Conservation (phyloP, 2,888 invertebrate species). For the Achlya flavicornis region DNA sequence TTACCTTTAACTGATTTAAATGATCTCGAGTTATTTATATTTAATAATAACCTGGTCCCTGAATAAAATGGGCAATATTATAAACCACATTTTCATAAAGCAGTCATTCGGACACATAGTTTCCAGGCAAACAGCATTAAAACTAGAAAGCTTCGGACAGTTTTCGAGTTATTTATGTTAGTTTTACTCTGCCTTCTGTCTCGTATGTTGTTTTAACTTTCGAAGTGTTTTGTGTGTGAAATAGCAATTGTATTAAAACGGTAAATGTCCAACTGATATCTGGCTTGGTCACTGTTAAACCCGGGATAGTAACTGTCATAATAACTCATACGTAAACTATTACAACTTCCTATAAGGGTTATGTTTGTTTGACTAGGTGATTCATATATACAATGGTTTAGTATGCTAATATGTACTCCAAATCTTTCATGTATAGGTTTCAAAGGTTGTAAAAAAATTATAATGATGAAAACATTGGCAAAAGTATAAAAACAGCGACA, state of each 20-base stretch:
- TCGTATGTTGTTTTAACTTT: constrained; percentile 6
- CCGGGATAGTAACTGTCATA: not conserved
- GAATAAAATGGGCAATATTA: not conserved
- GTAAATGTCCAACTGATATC: constrained; percentile 10
- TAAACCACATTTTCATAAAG: constrained; percentile 1
- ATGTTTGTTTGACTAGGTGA: not conserved
- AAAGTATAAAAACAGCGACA: not conserved
- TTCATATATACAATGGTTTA: not conserved
- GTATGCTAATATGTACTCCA: not conserved
- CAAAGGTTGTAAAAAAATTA: not conserved
- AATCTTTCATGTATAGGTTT: not conserved
- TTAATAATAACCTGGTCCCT: too few species aligned
- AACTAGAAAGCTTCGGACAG: constrained; percentile 1
- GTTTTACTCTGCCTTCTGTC: constrained; percentile 1
- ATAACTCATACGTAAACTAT: not conserved
- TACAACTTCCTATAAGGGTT: not conserved
- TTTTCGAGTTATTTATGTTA: constrained; percentile 2
- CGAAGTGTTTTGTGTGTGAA: constrained; percentile 1
- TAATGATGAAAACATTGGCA: not conserved
- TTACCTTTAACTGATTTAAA: too few species aligned
- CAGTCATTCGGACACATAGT: constrained; percentile 1
- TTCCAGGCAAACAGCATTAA: not conserved
- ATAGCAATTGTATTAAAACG: constrained; percentile 12
- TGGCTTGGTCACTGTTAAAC: not conserved
- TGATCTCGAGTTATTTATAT: too few species aligned